Evolutionary conservation across 2,797 vertebrate genomes (phyloP).

Genomic region (Danio choprae): DNA sequence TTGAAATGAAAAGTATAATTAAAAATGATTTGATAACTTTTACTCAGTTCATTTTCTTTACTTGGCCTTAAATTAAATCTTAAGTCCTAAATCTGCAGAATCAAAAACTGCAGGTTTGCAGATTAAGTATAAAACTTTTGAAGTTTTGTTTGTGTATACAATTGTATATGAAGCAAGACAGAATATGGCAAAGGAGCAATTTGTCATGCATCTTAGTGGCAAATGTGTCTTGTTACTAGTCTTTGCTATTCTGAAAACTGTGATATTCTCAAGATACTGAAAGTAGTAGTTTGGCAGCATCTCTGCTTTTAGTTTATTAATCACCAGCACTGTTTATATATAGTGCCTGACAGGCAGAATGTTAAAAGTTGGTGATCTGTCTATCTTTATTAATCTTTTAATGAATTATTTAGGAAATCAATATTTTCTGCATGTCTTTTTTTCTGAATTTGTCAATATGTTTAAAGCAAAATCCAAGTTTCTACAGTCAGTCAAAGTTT

Average conservation of each 20-base stretch:
- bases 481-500: not conserved
- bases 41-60: too few relatives aligned
- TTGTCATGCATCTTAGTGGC: not conserved
- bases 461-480: not conserved
- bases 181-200: not conserved
- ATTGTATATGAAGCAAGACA: not conserved
- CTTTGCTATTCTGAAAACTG: not conserved
- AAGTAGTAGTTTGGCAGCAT: not conserved
- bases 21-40: too few relatives aligned
- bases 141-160: not conserved
- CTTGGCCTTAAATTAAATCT: too few relatives aligned
- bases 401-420: not conserved
- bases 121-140: not conserved
- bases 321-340: not conserved
- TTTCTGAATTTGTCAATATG: not conserved
- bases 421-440: not conserved
- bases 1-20: too few relatives aligned
- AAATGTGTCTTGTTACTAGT: not conserved
- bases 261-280: not conserved
- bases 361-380: not conserved
- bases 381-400: not conserved
- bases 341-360: not conserved
- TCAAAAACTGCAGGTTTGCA: too few relatives aligned
- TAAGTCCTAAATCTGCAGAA: too few relatives aligned
- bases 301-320: not conserved